Conservation (phyloP, 2,888 invertebrate species). For the Pogonocherus hispidulus region DNA sequence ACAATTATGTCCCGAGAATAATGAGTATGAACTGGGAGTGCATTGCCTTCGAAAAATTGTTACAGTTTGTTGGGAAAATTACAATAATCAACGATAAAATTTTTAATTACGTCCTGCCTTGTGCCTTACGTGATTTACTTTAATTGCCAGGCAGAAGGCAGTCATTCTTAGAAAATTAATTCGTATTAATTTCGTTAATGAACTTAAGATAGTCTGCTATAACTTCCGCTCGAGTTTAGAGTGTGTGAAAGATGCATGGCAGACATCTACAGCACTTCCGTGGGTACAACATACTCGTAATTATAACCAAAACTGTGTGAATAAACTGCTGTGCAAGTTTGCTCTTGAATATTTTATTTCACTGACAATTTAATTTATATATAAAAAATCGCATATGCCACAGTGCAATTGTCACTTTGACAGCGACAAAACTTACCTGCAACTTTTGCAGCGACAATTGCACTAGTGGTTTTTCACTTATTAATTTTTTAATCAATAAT, state of each 20-base stretch:
- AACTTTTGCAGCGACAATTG: too few relatives aligned
- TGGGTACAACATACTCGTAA: not conserved
- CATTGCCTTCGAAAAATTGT: slow-evolving; percentile 39
- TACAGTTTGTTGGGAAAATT: slow-evolving; percentile 42
- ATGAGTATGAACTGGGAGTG: slow-evolving; percentile 18
- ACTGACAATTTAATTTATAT: too few relatives aligned
- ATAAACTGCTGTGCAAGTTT: too few relatives aligned
- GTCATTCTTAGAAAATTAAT: slow-evolving; percentile 18
- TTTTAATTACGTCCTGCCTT: slow-evolving; percentile 32
- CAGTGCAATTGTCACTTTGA: too few relatives aligned
- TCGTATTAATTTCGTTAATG: slow-evolving; percentile 32
- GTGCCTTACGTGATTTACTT: slow-evolving; percentile 32
- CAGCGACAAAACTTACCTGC: too few relatives aligned
- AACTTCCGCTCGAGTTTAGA: slow-evolving; percentile 22
- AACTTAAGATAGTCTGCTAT: slow-evolving; percentile 18
- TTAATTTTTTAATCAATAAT: too few relatives aligned
- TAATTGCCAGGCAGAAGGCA: slow-evolving; percentile 12
- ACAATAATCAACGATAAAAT: slow-evolving; percentile 35
- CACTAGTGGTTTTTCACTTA: too few relatives aligned
- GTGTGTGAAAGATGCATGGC: slow-evolving; percentile 10
- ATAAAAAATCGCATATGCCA: too few relatives aligned
- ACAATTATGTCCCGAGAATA: not conserved
- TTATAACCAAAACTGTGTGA: too few relatives aligned
- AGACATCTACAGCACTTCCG: not conserved
- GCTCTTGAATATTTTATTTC: too few relatives aligned